Base-by-base conservation (phyloP, 2,113 vertebrate genomes). In the Cheirogaleus medius region DNA sequence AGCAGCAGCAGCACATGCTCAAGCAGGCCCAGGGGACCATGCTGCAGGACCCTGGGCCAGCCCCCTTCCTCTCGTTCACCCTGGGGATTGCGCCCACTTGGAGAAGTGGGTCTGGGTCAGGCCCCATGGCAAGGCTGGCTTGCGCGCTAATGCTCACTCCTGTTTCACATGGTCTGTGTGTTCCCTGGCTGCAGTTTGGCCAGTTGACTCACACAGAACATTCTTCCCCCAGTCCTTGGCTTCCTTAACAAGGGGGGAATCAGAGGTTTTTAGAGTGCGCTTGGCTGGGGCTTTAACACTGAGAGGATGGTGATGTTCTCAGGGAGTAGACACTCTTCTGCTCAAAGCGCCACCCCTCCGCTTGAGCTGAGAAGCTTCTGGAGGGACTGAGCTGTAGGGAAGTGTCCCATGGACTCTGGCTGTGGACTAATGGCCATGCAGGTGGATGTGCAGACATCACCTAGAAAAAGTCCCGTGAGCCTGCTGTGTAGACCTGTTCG, bases 1-100 rank as follows among this genome's bases (percentile, higher is more conserved):
- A 97, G 20, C 32, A 15, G 9, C 54, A 44, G 32, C 10, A 49
- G 86, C 44, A 54, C 3, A 15, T 10, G 32, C 73, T 56, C 25
- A 10, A n/a, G 47, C 17, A 21, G 44, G n/a, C n/a, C 0, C 0
- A 6, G 14, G 0, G 20, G 12, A 20, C 52, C 37, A 10, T 27
- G 27, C 44, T 69, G 54, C 6, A 6, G 42, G 69, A 4, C 29
- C 23, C 27, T 0, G 20, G 4, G 29, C 15, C 32, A 32, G 29
- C 7, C 18, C 14, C 20, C 25, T 23, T 49, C 8, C 18, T 21
- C 54, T n/a, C 42, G 7, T 56, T 47, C 42, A 8, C 18, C 21
- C 49, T 73, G 2, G 1, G 78, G 20, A 32, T 32, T 9, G 3
- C 23, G 25, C 9, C 42, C 14, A 6, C 6, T 20, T 0, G 0